Evolutionary conservation across 2,113 vertebrate genomes (phyloP), one percentile per base, ranked within the genome.

Genomic region (Deroptyus accipitrinus): DNA sequence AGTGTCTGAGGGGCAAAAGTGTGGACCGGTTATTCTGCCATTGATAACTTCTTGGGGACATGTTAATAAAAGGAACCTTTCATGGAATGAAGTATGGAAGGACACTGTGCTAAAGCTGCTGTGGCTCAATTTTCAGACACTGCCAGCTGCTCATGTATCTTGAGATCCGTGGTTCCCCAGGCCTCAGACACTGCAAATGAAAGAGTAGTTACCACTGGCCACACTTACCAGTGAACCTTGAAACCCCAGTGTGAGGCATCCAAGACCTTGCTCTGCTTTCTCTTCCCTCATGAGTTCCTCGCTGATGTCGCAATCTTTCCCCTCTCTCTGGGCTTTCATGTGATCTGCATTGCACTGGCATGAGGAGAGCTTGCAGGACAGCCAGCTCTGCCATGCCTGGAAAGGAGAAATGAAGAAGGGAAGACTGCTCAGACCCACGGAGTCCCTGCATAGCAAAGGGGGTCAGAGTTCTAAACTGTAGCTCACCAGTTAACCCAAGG

Each of bases 271-370:
- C 64, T 92, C 31, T 54, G 86, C 55, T 78, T 54, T 41, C 37
- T 83, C 10, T n/a, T 78, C 61, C 44, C 20, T 31, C 1, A 0
- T 8, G 59, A 80, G 61, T 14, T 67, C 31, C 55, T 78, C 1
- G 1, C 10, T 72, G 69, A 73, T 6, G 4, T 63, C 0, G 0
- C 61, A 74, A 0, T 35, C 37, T 44, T 52, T 67, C 11, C 30
- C 23, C 5, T 37, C 59, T 46, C 62, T 61, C 67, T 44, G 7
- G 17, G 49, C 33, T 73, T 90, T 69, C 70, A 11, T 19, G 33
- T 73, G 49, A 74, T 25, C 44, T 28, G 37, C 9, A 0, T 22
- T 49, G 42, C 28, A 46, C 16, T 28, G 35, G 42, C 66, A 35
- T 70, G 42, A 68, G 44, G 20, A 10, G 42, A 54, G n/a, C 3